Percentiles rank a stretch among this genome's conserved stretches.
These are phyloP conservation scores for Aldabrachelys gigantea DNA, from an alignment of 2,113 vertebrate species.

Conservation along the genomic window DNA sequence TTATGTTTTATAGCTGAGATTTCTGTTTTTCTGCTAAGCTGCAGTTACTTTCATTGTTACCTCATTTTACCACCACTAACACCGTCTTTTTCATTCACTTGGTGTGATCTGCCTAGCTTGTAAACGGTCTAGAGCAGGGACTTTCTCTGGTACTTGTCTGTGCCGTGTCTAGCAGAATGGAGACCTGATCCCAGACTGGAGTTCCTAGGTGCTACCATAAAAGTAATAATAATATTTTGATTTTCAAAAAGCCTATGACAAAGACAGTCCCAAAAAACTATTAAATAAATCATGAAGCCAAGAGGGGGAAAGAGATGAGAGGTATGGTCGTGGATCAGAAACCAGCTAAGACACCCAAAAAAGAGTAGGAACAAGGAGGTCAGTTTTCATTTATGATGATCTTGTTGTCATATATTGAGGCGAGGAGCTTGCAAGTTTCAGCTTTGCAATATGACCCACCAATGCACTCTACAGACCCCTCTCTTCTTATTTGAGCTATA, in stretches of 20 bases:
- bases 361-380: fast-evolving
- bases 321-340: not conserved
- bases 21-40: not conserved
- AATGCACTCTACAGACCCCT: not conserved
- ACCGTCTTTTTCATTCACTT: not conserved
- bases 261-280: not conserved
- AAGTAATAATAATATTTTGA: not conserved
- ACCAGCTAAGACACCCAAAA: not conserved
- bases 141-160: not conserved
- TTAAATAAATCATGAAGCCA: not conserved
- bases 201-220: not conserved
- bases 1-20: not conserved
- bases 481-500: not conserved
- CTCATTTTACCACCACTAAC: not conserved
- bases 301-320: not conserved
- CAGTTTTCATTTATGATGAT: not conserved
- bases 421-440: not conserved
- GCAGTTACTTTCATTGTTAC: not conserved
- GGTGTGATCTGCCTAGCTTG: not conserved
- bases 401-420: not conserved
- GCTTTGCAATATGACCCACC: not conserved
- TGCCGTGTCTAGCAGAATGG: not conserved
- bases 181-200: not conserved
- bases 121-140: not conserved
- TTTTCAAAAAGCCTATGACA: not conserved